Base-by-base conservation (phyloP, 53 echinoderm and acorn worm genomes). In the Astropecten irregularis region DNA sequence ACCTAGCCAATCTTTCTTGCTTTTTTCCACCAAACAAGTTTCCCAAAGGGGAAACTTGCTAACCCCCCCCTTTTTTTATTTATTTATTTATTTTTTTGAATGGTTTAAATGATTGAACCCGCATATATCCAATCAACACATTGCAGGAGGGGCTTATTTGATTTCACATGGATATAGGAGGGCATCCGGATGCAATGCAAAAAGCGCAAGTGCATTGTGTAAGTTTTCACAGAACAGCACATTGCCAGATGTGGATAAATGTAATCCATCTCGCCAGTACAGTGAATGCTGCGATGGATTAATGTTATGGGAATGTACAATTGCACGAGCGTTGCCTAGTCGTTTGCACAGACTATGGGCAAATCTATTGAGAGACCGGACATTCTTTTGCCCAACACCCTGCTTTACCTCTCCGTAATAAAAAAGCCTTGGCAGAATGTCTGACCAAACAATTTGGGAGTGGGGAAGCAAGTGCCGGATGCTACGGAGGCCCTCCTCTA, bases 1-100 rank as follows among this genome's bases (percentile, higher is more conserved):
- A n/a, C n/a, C n/a, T n/a, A n/a, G n/a, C n/a, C n/a, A n/a, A n/a
- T n/a, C n/a, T n/a, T n/a, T n/a, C n/a, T n/a, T n/a, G n/a, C n/a
- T n/a, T n/a, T n/a, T n/a, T n/a, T n/a, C n/a, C 54, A 54, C 60
- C 60, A 8, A 60, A 60, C 60, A 60, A 60, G 60, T 60, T 60
- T 13, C 9, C 31, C 3, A 28, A 28, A 9, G 1, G 28, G 32
- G 32, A 60, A 60, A 8, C 1, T 30, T 9, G 10, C 60, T 60
- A 2, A 28, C 10, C 28, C 60, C 31, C 60, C 60, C 60, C 27
- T 11, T 27, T 27, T 25, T 58, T 58, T 58, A 22, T 25, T 4
- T 58, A 6, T 58, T 26, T 58, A 42, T 42, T 8, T 42, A 8
- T 42, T 8, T 6, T 42, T 8, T 42, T n/a, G n/a, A n/a, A n/a